phyloP scores from a whole-genome alignment of 2,888 invertebrate genomes.

The Pharmacophagus antenor region DNA sequence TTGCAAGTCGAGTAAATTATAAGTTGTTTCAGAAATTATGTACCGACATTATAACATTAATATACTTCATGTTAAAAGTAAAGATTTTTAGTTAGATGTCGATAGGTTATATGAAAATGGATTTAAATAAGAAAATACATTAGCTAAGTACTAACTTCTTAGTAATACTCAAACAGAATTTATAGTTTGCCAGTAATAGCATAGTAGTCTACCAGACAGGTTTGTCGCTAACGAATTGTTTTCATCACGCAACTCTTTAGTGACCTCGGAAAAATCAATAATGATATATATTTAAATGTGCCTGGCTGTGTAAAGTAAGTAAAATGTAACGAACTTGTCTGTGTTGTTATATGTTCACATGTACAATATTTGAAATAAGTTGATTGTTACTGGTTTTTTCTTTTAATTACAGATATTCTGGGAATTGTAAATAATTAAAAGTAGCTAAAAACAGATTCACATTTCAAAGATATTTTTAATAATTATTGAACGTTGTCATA shows the following conservation, averaged over 20 bases:
- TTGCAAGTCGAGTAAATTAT: too few species aligned
- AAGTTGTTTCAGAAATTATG: too few species aligned
- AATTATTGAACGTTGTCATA: slow-evolving; percentile 1
- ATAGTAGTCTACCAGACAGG: slow-evolving; percentile 24
- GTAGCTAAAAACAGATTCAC: background rate
- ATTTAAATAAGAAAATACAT: background rate
- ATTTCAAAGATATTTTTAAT: background rate
- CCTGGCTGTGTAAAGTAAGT: background rate
- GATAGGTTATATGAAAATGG: background rate
- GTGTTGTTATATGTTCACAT: too few species aligned
- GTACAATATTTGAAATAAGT: too few species aligned
- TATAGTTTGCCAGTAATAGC: background rate
- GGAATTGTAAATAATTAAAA: too few species aligned
- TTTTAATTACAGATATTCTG: too few species aligned
- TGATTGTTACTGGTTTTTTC: too few species aligned
- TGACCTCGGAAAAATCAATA: slow-evolving; percentile 39
- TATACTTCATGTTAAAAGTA: too few species aligned
- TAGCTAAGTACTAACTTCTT: background rate
- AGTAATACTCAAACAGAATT: background rate
- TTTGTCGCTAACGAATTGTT: slow-evolving; percentile 36
- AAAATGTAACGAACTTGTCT: background rate
- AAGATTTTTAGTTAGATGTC: too few species aligned
- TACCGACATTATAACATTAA: too few species aligned
- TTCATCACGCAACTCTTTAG: slow-evolving; percentile 43
- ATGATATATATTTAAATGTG: background rate